Evolutionary conservation across 2,888 invertebrate genomes (phyloP).

Genomic region (Coremacera marginata): DNA sequence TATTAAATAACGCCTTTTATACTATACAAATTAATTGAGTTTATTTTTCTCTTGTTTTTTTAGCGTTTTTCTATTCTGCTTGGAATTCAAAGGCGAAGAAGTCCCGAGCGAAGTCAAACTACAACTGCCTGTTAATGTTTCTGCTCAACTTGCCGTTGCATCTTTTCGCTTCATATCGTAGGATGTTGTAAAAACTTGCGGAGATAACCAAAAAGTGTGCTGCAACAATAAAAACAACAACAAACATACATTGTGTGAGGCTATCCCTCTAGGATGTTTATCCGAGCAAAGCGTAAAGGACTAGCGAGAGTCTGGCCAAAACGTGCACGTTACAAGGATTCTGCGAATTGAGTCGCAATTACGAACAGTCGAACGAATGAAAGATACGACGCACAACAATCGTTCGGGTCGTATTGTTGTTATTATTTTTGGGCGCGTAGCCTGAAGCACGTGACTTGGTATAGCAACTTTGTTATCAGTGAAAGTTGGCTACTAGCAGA

Average conservation of each 20-base stretch:
- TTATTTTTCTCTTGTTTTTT: slow-evolving; percentile 19
- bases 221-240: not conserved
- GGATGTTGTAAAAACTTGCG: slow-evolving; percentile 8
- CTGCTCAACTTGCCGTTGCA: slow-evolving; percentile 35
- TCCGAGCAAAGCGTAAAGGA: not conserved
- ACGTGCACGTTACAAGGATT: slow-evolving; percentile 20
- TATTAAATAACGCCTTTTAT: too few species aligned
- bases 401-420: not conserved
- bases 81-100: slow-evolving; percentile 24
- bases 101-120: slow-evolving; percentile 46
- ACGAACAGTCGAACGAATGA: too few species aligned
- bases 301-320: not conserved
- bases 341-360: not conserved
- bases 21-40: too few species aligned
- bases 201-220: not conserved
- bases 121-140: slow-evolving; percentile 40
- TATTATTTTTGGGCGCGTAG: slow-evolving; percentile 9
- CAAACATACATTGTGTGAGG: not conserved
- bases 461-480: slow-evolving; percentile 22
- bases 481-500: not conserved
- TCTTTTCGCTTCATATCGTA: slow-evolving; percentile 31
- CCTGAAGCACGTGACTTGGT: slow-evolving; percentile 26
- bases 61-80: not conserved
- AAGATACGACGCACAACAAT: not conserved
- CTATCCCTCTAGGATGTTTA: not conserved